Evolutionary conservation across 2,888 invertebrate species (phyloP).

Genomic region (Gortyna flavago): DNA sequence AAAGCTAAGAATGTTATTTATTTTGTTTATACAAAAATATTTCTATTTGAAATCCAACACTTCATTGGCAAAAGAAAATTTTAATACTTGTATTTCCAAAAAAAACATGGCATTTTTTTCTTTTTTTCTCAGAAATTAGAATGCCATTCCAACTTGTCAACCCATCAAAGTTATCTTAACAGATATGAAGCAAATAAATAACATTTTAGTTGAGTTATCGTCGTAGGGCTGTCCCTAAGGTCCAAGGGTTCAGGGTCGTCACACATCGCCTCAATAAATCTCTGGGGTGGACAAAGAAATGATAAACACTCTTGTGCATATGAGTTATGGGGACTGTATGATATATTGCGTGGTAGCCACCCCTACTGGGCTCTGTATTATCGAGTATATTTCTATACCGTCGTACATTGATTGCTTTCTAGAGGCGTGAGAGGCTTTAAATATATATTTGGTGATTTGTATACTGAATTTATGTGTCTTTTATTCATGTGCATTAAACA

Average conservation of each 20-base stretch:
- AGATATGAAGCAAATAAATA: slow-evolving; percentile 63
- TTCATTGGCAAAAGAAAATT: neutral
- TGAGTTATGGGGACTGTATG: slow-evolving; percentile 65
- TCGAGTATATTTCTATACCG: slow-evolving; percentile 38
- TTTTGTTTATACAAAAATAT: neutral
- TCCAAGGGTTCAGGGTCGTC: slow-evolving; percentile 63
- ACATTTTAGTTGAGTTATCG: slow-evolving; percentile 64
- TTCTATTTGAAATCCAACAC: neutral
- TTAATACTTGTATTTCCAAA: neutral
- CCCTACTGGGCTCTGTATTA: slow-evolving; percentile 45
- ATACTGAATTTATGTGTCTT: neutral
- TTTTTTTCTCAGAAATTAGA: slow-evolving; percentile 7
- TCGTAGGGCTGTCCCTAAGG: slow-evolving; percentile 54
- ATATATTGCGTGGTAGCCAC: slow-evolving; percentile 63
- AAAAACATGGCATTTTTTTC: neutral
- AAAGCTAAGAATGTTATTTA: neutral
- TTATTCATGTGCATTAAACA: neutral
- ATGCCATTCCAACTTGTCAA: slow-evolving; percentile 33
- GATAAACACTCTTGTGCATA: slow-evolving; percentile 66
- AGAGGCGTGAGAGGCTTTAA: slow-evolving; percentile 8
- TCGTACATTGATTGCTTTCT: slow-evolving; percentile 52
- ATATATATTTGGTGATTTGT: slow-evolving; percentile 6
- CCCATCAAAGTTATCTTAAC: slow-evolving; percentile 49
- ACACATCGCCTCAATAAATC: slow-evolving; percentile 66
- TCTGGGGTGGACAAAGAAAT: slow-evolving; percentile 69